These are phyloP conservation scores for Scaptomyza reducta DNA, from an alignment of 2,888 invertebrate species.

Conservation along the genomic window DNA sequence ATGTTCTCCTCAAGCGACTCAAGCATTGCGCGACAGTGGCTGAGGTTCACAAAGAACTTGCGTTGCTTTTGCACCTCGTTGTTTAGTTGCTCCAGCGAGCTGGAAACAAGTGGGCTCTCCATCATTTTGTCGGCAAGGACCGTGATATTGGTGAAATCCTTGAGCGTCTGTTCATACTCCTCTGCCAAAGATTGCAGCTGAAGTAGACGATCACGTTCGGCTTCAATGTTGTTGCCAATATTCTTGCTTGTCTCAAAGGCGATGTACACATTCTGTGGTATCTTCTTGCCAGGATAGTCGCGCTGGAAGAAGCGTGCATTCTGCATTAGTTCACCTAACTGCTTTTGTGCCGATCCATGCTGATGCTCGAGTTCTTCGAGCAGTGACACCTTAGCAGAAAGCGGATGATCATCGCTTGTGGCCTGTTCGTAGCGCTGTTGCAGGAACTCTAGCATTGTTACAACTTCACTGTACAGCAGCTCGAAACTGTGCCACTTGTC, in stretches of 20 bases:
- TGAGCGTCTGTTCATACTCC: constrained; percentile 94
- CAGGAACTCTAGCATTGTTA: constrained; percentile 68
- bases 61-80: constrained; percentile 95
- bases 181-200: constrained; percentile 91
- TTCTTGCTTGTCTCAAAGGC: constrained; percentile 89
- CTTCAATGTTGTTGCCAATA: constrained; percentile 88
- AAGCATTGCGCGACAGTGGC: constrained; percentile 93
- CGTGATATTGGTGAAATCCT: constrained; percentile 93
- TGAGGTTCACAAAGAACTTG: constrained; percentile 94
- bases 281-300: constrained; percentile 89
- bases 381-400: constrained; percentile 88
- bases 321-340: constrained; percentile 87
- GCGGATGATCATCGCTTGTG: constrained; percentile 86
- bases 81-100: constrained; percentile 91
- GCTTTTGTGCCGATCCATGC: constrained; percentile 87
- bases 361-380: constrained; percentile 89
- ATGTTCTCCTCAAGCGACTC: constrained; percentile 94
- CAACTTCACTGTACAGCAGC: constrained; percentile 86
- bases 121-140: constrained; percentile 92
- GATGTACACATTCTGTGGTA: constrained; percentile 87
- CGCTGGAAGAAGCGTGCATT: constrained; percentile 87
- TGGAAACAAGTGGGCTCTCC: constrained; percentile 90
- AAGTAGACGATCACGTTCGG: constrained; percentile 90
- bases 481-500: constrained; percentile 90
- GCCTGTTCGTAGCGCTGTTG: constrained; percentile 79